These are phyloP conservation scores for Acanthopagrus latus DNA, from an alignment of 2,797 vertebrate genomes.

Conservation along the genomic window DNA sequence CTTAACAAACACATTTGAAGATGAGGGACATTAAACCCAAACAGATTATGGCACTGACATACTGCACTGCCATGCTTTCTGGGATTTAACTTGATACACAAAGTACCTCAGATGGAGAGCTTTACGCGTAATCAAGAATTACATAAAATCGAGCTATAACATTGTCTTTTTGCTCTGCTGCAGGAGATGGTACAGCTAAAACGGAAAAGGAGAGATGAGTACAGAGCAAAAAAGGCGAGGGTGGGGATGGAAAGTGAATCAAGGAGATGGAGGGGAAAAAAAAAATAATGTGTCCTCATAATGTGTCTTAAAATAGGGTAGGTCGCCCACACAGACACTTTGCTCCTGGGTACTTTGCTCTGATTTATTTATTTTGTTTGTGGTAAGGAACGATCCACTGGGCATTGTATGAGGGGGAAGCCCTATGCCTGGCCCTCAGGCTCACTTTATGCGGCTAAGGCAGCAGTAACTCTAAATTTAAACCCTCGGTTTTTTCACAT, in stretches of 20 bases:
- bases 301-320: slow-evolving; percentile 68
- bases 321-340: slow-evolving; percentile 63
- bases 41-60: slow-evolving; percentile 32
- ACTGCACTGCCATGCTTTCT: neutral
- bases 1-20: slow-evolving; percentile 42
- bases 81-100: slow-evolving; percentile 26
- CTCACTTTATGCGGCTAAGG: slow-evolving; percentile 54
- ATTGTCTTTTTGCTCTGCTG: neutral
- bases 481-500: slow-evolving; percentile 48
- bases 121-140: slow-evolving; percentile 12
- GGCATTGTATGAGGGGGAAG: slow-evolving; percentile 67
- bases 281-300: slow-evolving; percentile 48
- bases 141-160: slow-evolving; percentile 27
- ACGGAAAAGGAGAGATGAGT: slow-evolving; percentile 9
- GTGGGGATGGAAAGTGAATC: slow-evolving; percentile 32
- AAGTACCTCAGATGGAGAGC: slow-evolving; percentile 9
- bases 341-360: slow-evolving; percentile 63
- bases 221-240: slow-evolving; percentile 13
- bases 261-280: slow-evolving; percentile 42
- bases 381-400: slow-evolving; percentile 58
- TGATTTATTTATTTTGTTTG: slow-evolving; percentile 81
- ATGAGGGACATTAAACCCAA: slow-evolving; percentile 34
- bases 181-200: slow-evolving; percentile 18
- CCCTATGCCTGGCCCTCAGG: slow-evolving; percentile 61
- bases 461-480: slow-evolving; percentile 65